Percentiles rank a stretch among this genome's conserved stretches.
phyloP scores from a whole-genome alignment of 2,113 vertebrate species.

The Heliornis fulica region DNA sequence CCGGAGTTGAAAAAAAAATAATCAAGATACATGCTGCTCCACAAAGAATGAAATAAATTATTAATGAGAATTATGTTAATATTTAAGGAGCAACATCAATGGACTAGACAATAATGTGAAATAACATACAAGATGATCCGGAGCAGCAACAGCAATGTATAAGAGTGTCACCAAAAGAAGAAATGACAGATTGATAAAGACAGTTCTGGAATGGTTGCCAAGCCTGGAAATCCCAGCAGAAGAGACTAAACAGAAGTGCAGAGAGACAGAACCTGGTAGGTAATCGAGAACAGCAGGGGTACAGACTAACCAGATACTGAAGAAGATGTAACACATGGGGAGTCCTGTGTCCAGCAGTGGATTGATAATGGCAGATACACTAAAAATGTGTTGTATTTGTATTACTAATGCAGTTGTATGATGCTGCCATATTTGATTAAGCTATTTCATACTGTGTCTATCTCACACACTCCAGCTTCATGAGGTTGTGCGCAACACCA shows the following conservation, averaged over 20 bases:
- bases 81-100: background rate
- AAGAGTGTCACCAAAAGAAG: background rate
- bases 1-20: background rate
- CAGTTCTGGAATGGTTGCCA: background rate
- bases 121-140: background rate
- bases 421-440: background rate
- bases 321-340: background rate
- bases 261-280: background rate
- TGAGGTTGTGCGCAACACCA: background rate
- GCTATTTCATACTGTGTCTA: background rate
- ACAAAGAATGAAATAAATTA: background rate
- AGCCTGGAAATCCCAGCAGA: background rate
- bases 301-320: background rate
- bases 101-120: background rate
- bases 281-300: background rate
- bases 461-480: background rate
- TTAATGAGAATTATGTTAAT: background rate
- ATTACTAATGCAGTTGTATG: background rate
- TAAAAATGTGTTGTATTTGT: background rate
- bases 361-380: background rate
- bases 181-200: background rate
- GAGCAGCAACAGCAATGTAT: background rate
- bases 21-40: background rate
- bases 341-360: background rate
- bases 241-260: background rate